Conservation (phyloP, 2,888 invertebrate species). For the Ganaspis brasiliensis region DNA sequence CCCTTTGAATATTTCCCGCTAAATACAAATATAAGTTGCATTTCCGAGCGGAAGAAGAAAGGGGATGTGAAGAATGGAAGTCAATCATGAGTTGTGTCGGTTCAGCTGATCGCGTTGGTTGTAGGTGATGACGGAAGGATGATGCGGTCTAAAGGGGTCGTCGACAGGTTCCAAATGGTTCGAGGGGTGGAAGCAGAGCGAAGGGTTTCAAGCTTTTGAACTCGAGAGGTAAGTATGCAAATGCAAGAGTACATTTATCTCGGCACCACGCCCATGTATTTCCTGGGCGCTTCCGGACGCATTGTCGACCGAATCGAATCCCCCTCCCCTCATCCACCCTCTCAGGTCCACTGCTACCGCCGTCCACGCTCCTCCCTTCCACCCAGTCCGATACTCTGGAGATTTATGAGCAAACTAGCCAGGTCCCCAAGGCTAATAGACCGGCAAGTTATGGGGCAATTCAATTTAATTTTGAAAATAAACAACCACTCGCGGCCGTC, state of each 20-base stretch:
- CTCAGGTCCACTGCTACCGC: conserved; percentile 2
- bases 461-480: conserved; percentile 76
- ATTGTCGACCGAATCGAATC: conserved; percentile 71
- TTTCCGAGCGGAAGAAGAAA: background rate
- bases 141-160: conserved; percentile 46
- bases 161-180: conserved; percentile 35
- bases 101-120: background rate
- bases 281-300: conserved; percentile 76
- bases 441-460: conserved; percentile 78
- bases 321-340: conserved; percentile 52
- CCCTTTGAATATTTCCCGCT: too few relatives aligned
- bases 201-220: conserved; percentile 38
- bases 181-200: background rate
- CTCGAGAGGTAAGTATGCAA: conserved; percentile 75
- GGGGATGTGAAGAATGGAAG: background rate
- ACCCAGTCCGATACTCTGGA: conserved; percentile 74
- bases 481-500: conserved; percentile 55
- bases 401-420: conserved; percentile 79
- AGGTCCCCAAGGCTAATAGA: conserved; percentile 78
- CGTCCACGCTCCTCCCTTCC: conserved; percentile 59
- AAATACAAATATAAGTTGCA: too few relatives aligned
- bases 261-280: conserved; percentile 79
- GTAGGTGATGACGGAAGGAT: conserved; percentile 12
- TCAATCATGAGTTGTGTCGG: conserved; percentile 4
- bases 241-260: conserved; percentile 78